A percentile compares a stretch with the other conserved stretches of the same genome.
These are phyloP conservation scores for Drymonia ruficornis DNA, from an alignment of 2,888 invertebrate genomes.

Conservation along the genomic window DNA sequence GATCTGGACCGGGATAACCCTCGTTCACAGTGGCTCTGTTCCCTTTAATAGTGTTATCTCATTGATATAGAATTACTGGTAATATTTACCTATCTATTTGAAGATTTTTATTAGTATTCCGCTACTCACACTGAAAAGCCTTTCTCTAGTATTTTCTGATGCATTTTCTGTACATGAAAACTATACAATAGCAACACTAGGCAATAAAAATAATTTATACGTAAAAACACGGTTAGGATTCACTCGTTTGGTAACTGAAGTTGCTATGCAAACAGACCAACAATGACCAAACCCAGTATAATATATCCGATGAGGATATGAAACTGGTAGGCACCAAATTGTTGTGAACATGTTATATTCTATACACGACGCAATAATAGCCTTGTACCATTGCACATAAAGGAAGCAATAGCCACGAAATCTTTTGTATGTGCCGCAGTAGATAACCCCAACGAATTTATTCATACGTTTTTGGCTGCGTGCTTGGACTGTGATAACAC, in stretches of 20 bases:
- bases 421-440: neutral
- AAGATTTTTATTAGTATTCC: neutral
- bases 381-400: neutral
- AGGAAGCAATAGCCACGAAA: neutral
- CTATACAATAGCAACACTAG: no score
- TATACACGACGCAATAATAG: neutral
- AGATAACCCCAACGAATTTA: neutral
- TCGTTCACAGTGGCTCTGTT: conserved; percentile 62
- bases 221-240: no score
- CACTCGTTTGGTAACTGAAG: no score
- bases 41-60: conserved; percentile 61
- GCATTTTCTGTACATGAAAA: no score
- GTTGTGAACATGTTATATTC: neutral
- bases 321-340: neutral
- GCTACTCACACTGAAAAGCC: neutral
- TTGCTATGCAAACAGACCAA: no score
- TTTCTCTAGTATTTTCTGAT: no score
- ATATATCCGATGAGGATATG: neutral
- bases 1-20: conserved; percentile 57
- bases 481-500: conserved; percentile 19
- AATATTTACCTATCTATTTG: conserved; percentile 17
- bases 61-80: conserved; percentile 15
- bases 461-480: neutral
- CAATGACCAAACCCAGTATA: no score
- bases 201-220: no score